Percentiles rank a stretch among this genome's conserved stretches.
Evolutionary conservation across 2,797 vertebrate genomes (phyloP).

Genomic region (Hybognathus amarus): DNA sequence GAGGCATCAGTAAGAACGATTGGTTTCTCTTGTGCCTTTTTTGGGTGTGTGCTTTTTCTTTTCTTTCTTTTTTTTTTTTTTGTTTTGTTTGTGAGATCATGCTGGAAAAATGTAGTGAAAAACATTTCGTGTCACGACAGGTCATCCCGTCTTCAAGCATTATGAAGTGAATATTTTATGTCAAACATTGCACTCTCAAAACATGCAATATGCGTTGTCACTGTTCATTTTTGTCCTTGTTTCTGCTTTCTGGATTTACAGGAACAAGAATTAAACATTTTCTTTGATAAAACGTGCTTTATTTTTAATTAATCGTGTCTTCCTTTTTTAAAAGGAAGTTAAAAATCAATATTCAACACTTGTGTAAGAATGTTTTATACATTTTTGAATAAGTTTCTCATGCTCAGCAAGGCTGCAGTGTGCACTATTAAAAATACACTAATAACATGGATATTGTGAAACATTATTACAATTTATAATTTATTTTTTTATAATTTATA

Average conservation of each 20-base stretch:
- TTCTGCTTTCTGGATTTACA: conserved; percentile 23
- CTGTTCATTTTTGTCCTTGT: conserved; percentile 9
- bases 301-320: background rate
- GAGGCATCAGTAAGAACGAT: conserved; percentile 38
- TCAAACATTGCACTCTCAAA: conserved; percentile 66
- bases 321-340: background rate
- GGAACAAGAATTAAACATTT: conserved; percentile 66
- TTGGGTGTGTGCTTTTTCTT: conserved; percentile 89
- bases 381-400: background rate
- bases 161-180: conserved; percentile 81
- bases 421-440: background rate
- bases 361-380: background rate
- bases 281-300: conserved; percentile 53
- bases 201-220: conserved; percentile 61
- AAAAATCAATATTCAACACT: background rate
- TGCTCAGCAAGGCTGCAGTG: background rate
- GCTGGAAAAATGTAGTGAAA: conserved; percentile 96
- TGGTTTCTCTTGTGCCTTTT: conserved; percentile 78
- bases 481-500: too few species aligned
- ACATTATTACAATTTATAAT: background rate
- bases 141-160: conserved; percentile 91
- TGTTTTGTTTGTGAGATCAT: conserved; percentile 85
- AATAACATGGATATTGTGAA: background rate
- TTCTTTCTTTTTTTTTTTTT: conserved; percentile 50
- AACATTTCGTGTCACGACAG: conserved; percentile 94